phyloP scores from a whole-genome alignment of 1,140 invertebrate species.

The Babylonia areolata region DNA sequence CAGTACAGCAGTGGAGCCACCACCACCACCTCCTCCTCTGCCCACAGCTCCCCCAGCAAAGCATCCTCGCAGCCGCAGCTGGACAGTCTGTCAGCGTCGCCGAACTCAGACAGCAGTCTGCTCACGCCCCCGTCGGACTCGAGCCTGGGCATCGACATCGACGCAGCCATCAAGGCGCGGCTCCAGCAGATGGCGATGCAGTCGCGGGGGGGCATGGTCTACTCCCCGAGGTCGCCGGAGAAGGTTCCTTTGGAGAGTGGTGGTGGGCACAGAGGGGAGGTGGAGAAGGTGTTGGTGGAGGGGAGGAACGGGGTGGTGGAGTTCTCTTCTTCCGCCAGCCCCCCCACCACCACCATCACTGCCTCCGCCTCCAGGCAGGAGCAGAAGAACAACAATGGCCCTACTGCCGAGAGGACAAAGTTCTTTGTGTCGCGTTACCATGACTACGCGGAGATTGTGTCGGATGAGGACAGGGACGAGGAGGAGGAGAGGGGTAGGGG shows the following conservation, averaged over 20 bases:
- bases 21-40: too few species aligned
- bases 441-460: conserved; percentile 70
- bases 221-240: conserved; percentile 39
- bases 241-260: conserved; percentile 24
- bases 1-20: not conserved
- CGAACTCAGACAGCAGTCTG: conserved; percentile 21
- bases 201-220: not conserved
- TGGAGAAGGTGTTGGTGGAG: conserved; percentile 51
- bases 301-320: conserved; percentile 11
- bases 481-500: not conserved
- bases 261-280: conserved; percentile 16
- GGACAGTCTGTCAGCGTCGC: conserved; percentile 15
- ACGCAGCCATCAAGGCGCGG: conserved; percentile 45
- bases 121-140: conserved; percentile 8
- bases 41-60: conserved; percentile 33
- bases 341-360: not conserved
- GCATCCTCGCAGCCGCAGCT: conserved; percentile 47
- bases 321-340: too few species aligned
- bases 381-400: conserved; percentile 42
- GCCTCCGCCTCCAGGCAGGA: conserved; percentile 16
- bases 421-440: conserved; percentile 62
- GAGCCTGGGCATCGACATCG: conserved; percentile 43
- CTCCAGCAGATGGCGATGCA: conserved; percentile 39
- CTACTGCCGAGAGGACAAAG: conserved; percentile 28
- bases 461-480: conserved; percentile 51